Base-by-base conservation (phyloP, 2,888 invertebrate species). In the Aproaerema taeniolella region DNA sequence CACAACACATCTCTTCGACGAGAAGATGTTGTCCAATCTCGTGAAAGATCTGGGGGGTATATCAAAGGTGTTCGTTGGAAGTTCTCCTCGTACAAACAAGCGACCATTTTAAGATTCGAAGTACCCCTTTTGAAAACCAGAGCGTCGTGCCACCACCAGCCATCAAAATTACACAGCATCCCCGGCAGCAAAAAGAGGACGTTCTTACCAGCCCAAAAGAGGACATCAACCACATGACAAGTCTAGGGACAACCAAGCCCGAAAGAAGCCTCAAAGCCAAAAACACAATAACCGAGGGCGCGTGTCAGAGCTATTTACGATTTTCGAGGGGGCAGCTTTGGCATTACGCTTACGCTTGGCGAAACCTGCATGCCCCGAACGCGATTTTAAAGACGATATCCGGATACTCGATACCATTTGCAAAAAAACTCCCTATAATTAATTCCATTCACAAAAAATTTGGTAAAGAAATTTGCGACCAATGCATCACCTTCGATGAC, bases 381-480 rank as follows among this genome's bases (percentile, higher is more conserved):
- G 2, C 7, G 3, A 26, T 26, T 20, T 7, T 20, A 7, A 20
- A 7, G 4, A 20, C 7, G 20, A 20, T 20, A 20, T 6, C 4
- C 2, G 40, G 40, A 14, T 40, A 40, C 20, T 3, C 14, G n/a
- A 40, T 40, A 9, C 40, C 40, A n/a, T 40, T 40, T 14, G 11
- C 25, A 14, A 24, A 31, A 15, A 35, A 17, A 5, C 34, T 35
- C 14, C 40, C 35, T 6, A n/a, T n/a, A n/a, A n/a, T n/a, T 16
- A 29, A 17, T 30, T 14, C 17, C 16, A 3, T 38, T 38, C 20
- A 6, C 20, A 8, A 24, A 28, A 25, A n/a, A 26, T 2, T 2
- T 1, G 1, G 6, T 25, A 9, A 13, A 17, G 5, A 9, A 34
- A 7, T 40, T 34, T 32, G 28, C 12, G 17, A 34, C 40, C 20